Base-by-base conservation (phyloP, 2,797 vertebrate species). In the Eutrigla gurnardus region DNA sequence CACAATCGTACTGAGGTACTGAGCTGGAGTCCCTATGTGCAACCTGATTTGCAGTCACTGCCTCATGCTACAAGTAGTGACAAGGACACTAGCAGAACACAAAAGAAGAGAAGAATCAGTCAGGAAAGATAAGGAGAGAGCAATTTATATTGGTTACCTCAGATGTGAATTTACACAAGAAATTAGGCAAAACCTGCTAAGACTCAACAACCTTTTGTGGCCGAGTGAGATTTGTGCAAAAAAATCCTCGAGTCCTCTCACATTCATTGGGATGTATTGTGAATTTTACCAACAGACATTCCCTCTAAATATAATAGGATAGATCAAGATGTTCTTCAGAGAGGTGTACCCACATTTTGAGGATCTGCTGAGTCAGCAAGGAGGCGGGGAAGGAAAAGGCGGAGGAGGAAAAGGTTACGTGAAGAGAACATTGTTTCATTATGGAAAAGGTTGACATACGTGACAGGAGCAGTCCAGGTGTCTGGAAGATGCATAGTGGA, bases 401-500 rank as follows among this genome's bases (percentile, higher is more conserved):
- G 18, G 14, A 67, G 36, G 40, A 43, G 55, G 40, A 42, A 3
- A 71, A 72, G 36, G 65, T 15, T 6, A 64, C 36, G 25, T 53
- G 36, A 73, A 46, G 13, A 64, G 66, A 83, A 79, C 35, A 70
- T 9, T 57, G 42, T 70, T 87, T 65, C 54, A 86, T 88, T 25
- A 86, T 90, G 65, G 70, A 88, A 73, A 70, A 84, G 65, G 18
- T 5, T 65, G 60, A 53, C 55, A 40, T 43, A 58, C 1, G 39
- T 67, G 67, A 35, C 60, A 52, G 18, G 12, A 65, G 69, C 25
- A 62, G 65, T 71, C 78, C 83, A 85, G 81, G 80, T 92, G 87
- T 90, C 67, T 71, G 75, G 36, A 70, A 42, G 49, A 78, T 54
- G 65, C 36, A 17, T 86, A 72, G 89, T 91, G 88, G 66, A 59